Evolutionary conservation across 2,888 invertebrate genomes (phyloP).

Genomic region (Endomychus coccineus): DNA sequence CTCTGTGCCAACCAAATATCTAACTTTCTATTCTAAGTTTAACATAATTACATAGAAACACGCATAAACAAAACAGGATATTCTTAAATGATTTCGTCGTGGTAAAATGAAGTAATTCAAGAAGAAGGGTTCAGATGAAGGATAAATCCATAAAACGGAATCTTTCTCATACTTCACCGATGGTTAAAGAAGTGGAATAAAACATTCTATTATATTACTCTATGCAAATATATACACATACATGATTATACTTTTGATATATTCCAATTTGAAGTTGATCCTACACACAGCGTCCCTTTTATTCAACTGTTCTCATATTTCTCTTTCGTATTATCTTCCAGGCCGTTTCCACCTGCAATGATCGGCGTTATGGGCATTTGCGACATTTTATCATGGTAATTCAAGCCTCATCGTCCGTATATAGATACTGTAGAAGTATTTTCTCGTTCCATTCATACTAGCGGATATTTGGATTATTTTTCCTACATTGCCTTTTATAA

Average conservation of each 20-base stretch:
- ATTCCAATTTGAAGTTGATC: constrained; percentile 30
- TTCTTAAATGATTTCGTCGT: too few species aligned
- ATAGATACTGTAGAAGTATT: constrained; percentile 34
- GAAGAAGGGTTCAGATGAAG: too few species aligned
- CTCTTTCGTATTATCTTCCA: constrained; percentile 43
- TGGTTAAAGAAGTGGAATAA: constrained; percentile 5
- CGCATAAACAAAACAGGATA: too few species aligned
- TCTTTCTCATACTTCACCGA: too few species aligned
- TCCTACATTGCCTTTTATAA: constrained; percentile 10
- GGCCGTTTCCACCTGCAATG: constrained; percentile 45
- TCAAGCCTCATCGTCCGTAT: constrained; percentile 43
- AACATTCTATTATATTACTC: too few species aligned
- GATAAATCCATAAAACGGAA: too few species aligned
- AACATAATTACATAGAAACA: too few species aligned
- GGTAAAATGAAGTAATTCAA: too few species aligned
- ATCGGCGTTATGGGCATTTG: constrained; percentile 39
- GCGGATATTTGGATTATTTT: constrained; percentile 24
- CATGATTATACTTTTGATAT: constrained; percentile 25
- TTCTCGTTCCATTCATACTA: constrained; percentile 16
- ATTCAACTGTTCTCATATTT: constrained; percentile 30
- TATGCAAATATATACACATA: too few species aligned
- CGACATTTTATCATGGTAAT: constrained; percentile 42
- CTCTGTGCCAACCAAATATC: too few species aligned
- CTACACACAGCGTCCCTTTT: constrained; percentile 29
- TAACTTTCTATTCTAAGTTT: too few species aligned